Evolutionary conservation across 1,140 invertebrate genomes (phyloP), one percentile per base, ranked within the genome.

Genomic region (Aplysia californica): DNA sequence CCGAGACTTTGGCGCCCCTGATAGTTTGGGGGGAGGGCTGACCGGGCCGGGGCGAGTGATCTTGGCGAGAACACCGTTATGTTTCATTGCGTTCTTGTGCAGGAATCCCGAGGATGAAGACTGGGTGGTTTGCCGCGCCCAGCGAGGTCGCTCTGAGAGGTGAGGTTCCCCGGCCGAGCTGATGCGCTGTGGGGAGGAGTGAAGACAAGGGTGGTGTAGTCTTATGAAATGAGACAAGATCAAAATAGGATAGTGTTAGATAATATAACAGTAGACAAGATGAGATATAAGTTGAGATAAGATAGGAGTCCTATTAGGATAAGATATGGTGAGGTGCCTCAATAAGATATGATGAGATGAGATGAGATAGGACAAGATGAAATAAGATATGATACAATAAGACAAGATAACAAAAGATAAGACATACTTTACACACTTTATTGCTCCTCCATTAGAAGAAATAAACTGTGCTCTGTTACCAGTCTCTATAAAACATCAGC

Each of bases 91-190:
- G 23, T 74, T 41, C 21, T 67, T 79, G 39, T 78, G 33, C 23
- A 38, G 26, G 36, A 76, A 76, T 39, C n/a, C n/a, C n/a, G 39
- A 55, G 0, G 75, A 66, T 23, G 64, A 35, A 31, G 68, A 71
- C 15, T 4, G 38, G n/a, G 39, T 38, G 21, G 33, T 41, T 59
- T 81, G 69, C 41, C 61, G 59, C 4, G 77, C 80, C 80, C 80
- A 81, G 29, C 71, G 41, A 1, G 80, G 80, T 33, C 80, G 55
- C 20, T 76, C 69, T n/a, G n/a, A n/a, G n/a, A n/a, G n/a, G n/a
- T 26, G 58, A 21, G 77, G 74, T 3, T 72, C 71, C 5, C 31
- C 55, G 15, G 55, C 59, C 31, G 68, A 58, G 41, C 26, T 77
- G 10, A 80, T 6, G 64, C 72, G 23, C 79, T 80, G 75, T n/a